Base-by-base conservation (phyloP, 2,888 invertebrate species). In the Platycheirus albimanus region DNA sequence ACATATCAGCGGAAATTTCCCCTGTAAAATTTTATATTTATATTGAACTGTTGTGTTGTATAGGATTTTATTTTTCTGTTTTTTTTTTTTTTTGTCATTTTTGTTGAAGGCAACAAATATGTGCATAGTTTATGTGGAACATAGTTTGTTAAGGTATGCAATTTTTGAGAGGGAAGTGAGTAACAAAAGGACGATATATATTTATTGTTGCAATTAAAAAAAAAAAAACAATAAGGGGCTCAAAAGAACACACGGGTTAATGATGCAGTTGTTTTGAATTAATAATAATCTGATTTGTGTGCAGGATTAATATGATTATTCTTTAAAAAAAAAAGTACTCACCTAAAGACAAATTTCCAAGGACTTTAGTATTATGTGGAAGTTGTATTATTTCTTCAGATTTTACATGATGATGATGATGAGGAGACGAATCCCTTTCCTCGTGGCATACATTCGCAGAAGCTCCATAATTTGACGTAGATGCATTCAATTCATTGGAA, bases 321-420 rank as follows among this genome's bases (percentile, higher is more conserved):
- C n/a, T n/a, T n/a, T n/a, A n/a, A n/a, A n/a, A n/a, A n/a, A n/a
- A n/a, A n/a, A n/a, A n/a, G n/a, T 17, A 30, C 89, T 89, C 88
- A 91, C 90, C 90, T 88, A 91, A 86, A 85, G 90, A 88, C 87
- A 91, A 89, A 89, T 88, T 90, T 85, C 91, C 90, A 87, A 91
- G 86, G 84, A 88, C 87, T 85, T 88, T 80, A 28, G n/a, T n/a
- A n/a, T 84, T 80, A 47, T 76, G 88, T 86, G 90, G 90, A 85
- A 90, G 87, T 86, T 88, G 89, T 85, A 90, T 90, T 83, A 90
- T 90, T 83, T 90, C 90, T 86, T 90, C 90, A 33, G 88, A 88
- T 19, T 89, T 87, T 8, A 90, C 89, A 86, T 90, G 90, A 86
- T 89, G 88, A 28, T 87, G 87, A 69, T 54, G 38, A 51, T 64